Evolutionary conservation across 2,113 vertebrate species (phyloP).

Genomic region (Hyla sarda): DNA sequence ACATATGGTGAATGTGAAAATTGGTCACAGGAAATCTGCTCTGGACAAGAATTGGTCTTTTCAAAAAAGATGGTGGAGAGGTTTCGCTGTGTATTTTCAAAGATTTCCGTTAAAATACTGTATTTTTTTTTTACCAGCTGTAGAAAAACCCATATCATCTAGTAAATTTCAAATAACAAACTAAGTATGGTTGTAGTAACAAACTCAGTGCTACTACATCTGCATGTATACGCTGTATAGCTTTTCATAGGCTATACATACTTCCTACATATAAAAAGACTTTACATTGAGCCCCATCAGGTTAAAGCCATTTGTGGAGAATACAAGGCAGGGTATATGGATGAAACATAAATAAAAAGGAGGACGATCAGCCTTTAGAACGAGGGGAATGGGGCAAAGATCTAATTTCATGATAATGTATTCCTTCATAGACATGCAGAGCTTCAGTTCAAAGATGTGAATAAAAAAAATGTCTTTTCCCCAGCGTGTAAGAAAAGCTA

Average conservation of each 20-base stretch:
- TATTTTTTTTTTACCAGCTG: too few relatives aligned
- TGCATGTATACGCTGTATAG: background rate
- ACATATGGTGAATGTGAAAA: too few relatives aligned
- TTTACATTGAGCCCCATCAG: background rate
- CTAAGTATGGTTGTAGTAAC: background rate
- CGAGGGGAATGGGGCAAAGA: background rate
- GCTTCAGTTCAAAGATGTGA: constrained; percentile 54
- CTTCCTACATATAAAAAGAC: background rate
- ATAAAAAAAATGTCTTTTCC: constrained; percentile 38
- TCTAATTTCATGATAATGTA: constrained; percentile 55
- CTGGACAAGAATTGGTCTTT: too few relatives aligned
- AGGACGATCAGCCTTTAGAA: constrained; percentile 21
- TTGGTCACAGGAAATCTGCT: too few relatives aligned
- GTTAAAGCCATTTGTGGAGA: background rate
- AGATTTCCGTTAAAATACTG: too few relatives aligned
- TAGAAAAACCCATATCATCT: background rate
- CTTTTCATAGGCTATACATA: background rate
- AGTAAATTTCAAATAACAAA: background rate
- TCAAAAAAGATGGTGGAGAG: too few relatives aligned
- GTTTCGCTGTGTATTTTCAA: too few relatives aligned
- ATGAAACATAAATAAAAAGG: background rate
- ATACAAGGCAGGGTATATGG: background rate
- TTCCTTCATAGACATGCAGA: constrained; percentile 26
- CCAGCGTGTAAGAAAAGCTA: constrained; percentile 47
- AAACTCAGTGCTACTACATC: background rate